Base-by-base conservation (phyloP, 1,140 invertebrate species). In the Steinernema feltiae region DNA sequence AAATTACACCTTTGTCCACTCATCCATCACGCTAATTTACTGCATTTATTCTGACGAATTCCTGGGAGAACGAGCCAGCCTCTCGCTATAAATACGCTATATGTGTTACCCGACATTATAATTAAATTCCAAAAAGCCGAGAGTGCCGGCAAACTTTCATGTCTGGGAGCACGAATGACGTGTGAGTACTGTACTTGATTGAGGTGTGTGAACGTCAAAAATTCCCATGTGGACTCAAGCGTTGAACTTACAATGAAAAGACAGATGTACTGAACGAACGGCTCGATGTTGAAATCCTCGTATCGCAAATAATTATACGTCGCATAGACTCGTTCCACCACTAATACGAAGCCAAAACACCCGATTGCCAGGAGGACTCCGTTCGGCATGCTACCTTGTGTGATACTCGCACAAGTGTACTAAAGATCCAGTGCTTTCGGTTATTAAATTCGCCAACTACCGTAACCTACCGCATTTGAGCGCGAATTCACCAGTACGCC, bases 351-450 rank as follows among this genome's bases (percentile, higher is more conserved):
- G 15, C 53, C 53, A 27, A 63, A 63, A 27, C 53, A 63, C 3
- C 53, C 53, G 24, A 63, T 63, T 15, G 24, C 53, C 2, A 63
- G 53, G 12, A 63, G 24, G 15, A 27, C 53, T 12, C 53, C 53
- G 53, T 63, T 63, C 12, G 53, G 53, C 7, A 63, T 63, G 24
- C 53, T 63, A 3, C 53, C 24, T 27, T 63, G 53, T 27, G 53
- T 63, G 53, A 63, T 63, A 21, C 53, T 63, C 24, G 53, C 53
- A 63, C 53, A 63, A 27, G 53, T 63, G 53, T 63, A 63, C 53
- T 63, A 7, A 63, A 63, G 24, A 17, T 27, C 7, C 12, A 17
- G 3, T 15, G 24, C 3, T 27, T 15, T 12, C 7, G 7, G 24
- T 63, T 63, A n/a, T 7, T 63, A 63, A n/a, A 3, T 27, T 12